Base-by-base conservation (phyloP, 2,113 vertebrate genomes). In the Chunga burmeisteri region DNA sequence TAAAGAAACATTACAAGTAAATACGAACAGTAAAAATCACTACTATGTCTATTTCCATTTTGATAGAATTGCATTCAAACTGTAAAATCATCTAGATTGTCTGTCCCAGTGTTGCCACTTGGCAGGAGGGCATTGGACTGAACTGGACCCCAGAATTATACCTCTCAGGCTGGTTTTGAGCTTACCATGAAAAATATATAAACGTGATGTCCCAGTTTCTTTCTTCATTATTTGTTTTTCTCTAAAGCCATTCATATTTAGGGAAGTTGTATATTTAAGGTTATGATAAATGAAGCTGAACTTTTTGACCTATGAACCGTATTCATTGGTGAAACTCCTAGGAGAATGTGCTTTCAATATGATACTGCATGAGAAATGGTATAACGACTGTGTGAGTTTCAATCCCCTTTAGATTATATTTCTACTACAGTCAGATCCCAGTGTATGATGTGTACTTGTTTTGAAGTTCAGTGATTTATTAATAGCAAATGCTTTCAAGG, bases 401-500 rank as follows among this genome's bases (percentile, higher is more conserved):
- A 73, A 70, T 66, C 25, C 67, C 63, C 81, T 93, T 95, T 88
- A 97, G 94, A 73, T 86, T 96, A 96, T 73, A 89, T 94, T 97
- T 97, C 94, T 96, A 81, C 46, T 87, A 73, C 94, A 78, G 79
- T 95, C 97, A 97, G 87, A 92, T 95, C 80, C 95, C 96, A 88
- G 21, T 78, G 78, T 44, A 70, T 87, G 94, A 85, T 66, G 58
- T 73, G 80, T 73, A 71, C 94, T 97, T 91, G 46, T 63, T 63
- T 95, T 6, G 8, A 95, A 91, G 94, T 91, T 81, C 93, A 96
- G 66, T 55, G 84, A 77, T 86, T 86, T 96, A 96, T 95, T 96
- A 95, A 97, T 95, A 97, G 94, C 67, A 62, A 91, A 83, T 88
- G 87, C 74, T 96, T 95, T 95, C 91, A 96, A 94, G 93, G 78